Base-by-base conservation (phyloP, 1,140 invertebrate species). In the Halesus radiatus region DNA sequence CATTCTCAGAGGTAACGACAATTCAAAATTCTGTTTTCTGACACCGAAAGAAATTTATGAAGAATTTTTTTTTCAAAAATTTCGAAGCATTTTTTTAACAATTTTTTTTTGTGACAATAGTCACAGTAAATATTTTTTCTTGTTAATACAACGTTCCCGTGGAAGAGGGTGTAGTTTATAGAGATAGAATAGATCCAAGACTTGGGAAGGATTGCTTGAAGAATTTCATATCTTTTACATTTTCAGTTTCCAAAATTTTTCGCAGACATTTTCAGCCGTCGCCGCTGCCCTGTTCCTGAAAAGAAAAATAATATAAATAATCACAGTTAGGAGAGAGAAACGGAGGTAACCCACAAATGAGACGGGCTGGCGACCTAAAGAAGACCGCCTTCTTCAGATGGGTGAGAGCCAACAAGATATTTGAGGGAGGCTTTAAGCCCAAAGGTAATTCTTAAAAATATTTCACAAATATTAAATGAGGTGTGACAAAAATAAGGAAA, bases 281-380 rank as follows among this genome's bases (percentile, higher is more conserved):
- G 13, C 76, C 66, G 6, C 81, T 78, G 56, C 78, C 76, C 45
- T 76, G 73, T 37, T 82, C 81, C 81, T 82, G 45, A 79, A 82
- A 81, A 77, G n/a, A 75, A 26, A 76, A 50, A 73, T 37, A 74
- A 52, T 29, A n/a, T n/a, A n/a, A n/a, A n/a, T 3, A 32, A 32
- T 6, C 6, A 6, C 4, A 45, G 8, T 7, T 37, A 37, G 0
- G 7, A 37, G 7, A 37, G 32, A 37, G 32, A 37, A 8, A 37
- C 32, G 7, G 7, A 37, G 7, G 26, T 29, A 2, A 5, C 26
- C 26, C 26, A 29, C 26, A 29, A 5, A 29, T 5, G 26, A 29
- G 26, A 29, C 5, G 26, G 26, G 26, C 26, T 29, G 26, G 5
- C 26, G 26, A 29, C 2, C 26, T 29, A 29, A 29, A 29, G 26